Evolutionary conservation across 2,888 invertebrate genomes (phyloP).

Genomic region (Macrostomum cliftonense): DNA sequence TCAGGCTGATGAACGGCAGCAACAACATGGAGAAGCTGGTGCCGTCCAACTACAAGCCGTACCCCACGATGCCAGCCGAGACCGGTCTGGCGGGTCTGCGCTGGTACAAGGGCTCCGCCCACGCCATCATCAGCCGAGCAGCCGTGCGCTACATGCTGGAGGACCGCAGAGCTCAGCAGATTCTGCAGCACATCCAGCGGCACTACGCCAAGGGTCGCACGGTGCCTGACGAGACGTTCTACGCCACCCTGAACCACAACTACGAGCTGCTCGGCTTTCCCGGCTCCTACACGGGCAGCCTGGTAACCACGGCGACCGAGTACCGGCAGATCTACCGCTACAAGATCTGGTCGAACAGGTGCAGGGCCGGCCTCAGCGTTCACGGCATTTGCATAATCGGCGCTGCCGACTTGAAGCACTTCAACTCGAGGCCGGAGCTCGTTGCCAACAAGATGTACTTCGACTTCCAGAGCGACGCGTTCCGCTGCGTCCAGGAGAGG

Average conservation of each 20-base stretch:
- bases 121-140: slow-evolving; percentile 2
- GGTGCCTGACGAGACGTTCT: slow-evolving; percentile 11
- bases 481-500: too few relatives aligned
- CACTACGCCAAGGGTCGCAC: background rate
- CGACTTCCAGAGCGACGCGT: slow-evolving; percentile 16
- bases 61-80: too few relatives aligned
- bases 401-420: slow-evolving; percentile 21
- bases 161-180: too few relatives aligned
- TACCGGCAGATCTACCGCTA: slow-evolving; percentile 22
- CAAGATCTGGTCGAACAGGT: slow-evolving; percentile 26
- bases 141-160: slow-evolving; percentile 3
- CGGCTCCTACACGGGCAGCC: background rate
- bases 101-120: slow-evolving; percentile 1
- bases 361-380: slow-evolving; percentile 20
- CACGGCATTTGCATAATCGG: slow-evolving; percentile 27
- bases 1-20: too few relatives aligned
- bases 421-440: slow-evolving; percentile 20
- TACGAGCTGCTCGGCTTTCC: background rate
- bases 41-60: too few relatives aligned
- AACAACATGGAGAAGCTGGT: too few relatives aligned
- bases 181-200: too few relatives aligned
- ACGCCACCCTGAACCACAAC: slow-evolving; percentile 10
- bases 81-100: too few relatives aligned
- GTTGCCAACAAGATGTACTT: slow-evolving; percentile 31
- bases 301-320: too few relatives aligned